Conservation (phyloP, 64 coral and sea anemone species). For the Pocillopora damicornis region DNA sequence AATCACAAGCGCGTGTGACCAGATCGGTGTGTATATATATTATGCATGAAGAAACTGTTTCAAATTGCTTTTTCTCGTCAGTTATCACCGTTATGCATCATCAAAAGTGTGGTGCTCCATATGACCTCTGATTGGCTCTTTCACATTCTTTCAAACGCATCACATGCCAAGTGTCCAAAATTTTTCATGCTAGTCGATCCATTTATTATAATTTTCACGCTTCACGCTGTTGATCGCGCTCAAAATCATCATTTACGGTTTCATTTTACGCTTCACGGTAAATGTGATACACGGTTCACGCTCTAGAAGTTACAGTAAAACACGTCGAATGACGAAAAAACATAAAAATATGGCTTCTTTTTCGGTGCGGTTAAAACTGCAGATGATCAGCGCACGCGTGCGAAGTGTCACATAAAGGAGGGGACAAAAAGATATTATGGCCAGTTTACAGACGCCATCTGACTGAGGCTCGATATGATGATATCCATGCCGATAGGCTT, state of each 20-base stretch:
- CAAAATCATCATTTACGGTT: not conserved
- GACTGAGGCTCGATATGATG: no score
- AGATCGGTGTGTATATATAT: not conserved
- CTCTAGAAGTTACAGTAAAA: not conserved
- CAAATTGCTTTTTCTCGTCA: slow-evolving; percentile 20
- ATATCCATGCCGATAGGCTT: no score
- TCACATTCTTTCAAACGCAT: not conserved
- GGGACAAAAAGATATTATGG: no score
- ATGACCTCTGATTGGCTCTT: not conserved
- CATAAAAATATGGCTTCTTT: not conserved
- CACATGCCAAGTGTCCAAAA: not conserved
- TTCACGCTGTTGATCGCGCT: slow-evolving; percentile 3
- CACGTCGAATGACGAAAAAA: not conserved
- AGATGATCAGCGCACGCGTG: no score
- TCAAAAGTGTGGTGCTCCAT: not conserved
- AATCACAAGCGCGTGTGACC: slow-evolving; percentile 6
- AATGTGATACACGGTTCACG: not conserved
- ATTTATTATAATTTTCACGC: not conserved
- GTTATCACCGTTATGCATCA: not conserved
- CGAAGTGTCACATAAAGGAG: no score
- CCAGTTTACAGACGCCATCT: no score
- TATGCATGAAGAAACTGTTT: slow-evolving; percentile 10
- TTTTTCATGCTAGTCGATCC: not conserved
- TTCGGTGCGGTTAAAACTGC: no score
- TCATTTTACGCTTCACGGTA: not conserved